A percentile compares a stretch with the other conserved stretches of the same genome.
Evolutionary conservation across 2,888 invertebrate genomes (phyloP).

Genomic region (Diaprepes abbreviatus): DNA sequence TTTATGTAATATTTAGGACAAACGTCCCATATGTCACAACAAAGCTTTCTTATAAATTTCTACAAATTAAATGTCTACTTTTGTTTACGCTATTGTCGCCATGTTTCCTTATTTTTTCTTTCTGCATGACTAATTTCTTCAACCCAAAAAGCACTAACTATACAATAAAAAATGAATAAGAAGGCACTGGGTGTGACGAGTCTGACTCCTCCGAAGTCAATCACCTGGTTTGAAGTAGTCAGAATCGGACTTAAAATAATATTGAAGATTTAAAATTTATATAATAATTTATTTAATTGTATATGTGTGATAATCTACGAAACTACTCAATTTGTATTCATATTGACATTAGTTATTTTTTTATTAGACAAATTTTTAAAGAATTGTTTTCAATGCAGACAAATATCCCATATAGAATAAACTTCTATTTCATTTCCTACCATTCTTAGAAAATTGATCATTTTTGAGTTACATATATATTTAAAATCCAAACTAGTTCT

Average conservation of each 20-base stretch:
- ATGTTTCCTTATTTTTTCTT: conserved; percentile 34
- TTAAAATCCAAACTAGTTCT: too few relatives aligned
- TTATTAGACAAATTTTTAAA: too few relatives aligned
- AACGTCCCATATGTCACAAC: neutral
- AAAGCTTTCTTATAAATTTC: conserved; percentile 2
- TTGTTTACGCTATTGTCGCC: conserved; percentile 38
- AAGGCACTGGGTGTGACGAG: conserved; percentile 45
- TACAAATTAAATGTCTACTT: conserved; percentile 16
- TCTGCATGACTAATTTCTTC: conserved; percentile 46
- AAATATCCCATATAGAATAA: too few relatives aligned
- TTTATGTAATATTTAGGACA: neutral
- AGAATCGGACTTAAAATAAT: conserved; percentile 23
- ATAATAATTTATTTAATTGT: too few relatives aligned
- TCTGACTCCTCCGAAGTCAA: conserved; percentile 45
- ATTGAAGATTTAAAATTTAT: too few relatives aligned
- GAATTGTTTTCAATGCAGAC: too few relatives aligned
- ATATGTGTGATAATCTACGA: too few relatives aligned
- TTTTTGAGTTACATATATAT: too few relatives aligned
- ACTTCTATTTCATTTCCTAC: too few relatives aligned
- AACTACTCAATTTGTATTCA: too few relatives aligned
- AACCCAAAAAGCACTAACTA: conserved; percentile 45
- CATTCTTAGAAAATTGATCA: too few relatives aligned
- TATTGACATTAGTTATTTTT: too few relatives aligned
- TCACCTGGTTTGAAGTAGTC: conserved; percentile 30
- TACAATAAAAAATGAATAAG: conserved; percentile 44